A percentile compares a stretch with the other conserved stretches of the same genome.
phyloP scores from a whole-genome alignment of 2,797 vertebrate genomes.

The Lithobates sylvaticus region DNA sequence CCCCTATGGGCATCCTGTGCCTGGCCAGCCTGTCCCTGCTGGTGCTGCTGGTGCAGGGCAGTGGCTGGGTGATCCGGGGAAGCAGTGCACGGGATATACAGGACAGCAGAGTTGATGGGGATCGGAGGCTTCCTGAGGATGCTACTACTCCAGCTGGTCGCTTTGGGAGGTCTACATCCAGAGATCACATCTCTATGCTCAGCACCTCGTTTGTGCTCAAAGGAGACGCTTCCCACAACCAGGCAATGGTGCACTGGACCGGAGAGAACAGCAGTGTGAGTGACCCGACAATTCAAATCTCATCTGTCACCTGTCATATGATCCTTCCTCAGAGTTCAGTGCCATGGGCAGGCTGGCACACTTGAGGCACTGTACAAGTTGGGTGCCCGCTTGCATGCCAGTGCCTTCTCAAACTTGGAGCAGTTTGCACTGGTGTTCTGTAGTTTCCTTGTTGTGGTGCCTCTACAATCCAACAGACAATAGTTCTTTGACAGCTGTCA shows the following conservation, averaged over 20 bases:
- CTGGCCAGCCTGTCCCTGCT: slow-evolving; percentile 39
- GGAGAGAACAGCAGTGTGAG: slow-evolving; percentile 98
- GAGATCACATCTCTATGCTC: slow-evolving; percentile 64
- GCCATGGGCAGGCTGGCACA: neutral
- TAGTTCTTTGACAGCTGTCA: neutral
- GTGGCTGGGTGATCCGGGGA: slow-evolving; percentile 28
- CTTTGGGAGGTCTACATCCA: slow-evolving; percentile 33
- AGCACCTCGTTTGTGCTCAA: slow-evolving; percentile 97
- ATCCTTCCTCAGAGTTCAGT: neutral
- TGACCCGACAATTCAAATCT: slow-evolving; percentile 65
- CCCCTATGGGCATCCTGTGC: slow-evolving; percentile 40
- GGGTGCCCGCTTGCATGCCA: neutral
- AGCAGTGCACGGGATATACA: slow-evolving; percentile 23
- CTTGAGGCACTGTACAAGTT: neutral
- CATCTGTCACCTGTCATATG: neutral
- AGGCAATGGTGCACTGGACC: slow-evolving; percentile 99
- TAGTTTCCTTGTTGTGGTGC: too few relatives aligned
- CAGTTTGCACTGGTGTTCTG: too few relatives aligned
- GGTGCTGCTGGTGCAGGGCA: slow-evolving; percentile 51
- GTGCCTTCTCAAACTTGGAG: too few relatives aligned
- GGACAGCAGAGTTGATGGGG: slow-evolving; percentile 30
- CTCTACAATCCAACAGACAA: neutral
- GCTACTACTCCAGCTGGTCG: slow-evolving; percentile 18
- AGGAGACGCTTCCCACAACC: slow-evolving; percentile 96
- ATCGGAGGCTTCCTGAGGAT: slow-evolving; percentile 7